Conservation (phyloP, 2,888 invertebrate species). For the Acleris emargana region DNA sequence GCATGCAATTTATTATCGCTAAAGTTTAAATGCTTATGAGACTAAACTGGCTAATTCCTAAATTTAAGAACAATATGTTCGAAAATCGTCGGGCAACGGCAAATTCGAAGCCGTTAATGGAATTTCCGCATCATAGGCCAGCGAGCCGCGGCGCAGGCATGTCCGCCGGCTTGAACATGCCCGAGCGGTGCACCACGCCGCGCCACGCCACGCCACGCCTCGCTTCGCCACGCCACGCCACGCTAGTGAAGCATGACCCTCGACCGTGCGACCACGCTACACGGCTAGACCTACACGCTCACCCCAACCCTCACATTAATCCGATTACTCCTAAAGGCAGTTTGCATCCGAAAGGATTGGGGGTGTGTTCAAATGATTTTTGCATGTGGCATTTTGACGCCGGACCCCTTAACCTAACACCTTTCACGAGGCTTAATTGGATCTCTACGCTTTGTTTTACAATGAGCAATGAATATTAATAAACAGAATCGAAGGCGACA, state of each 20-base stretch:
- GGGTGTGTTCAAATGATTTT: conserved; percentile 69
- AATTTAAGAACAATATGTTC: conserved; percentile 54
- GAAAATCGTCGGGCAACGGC: conserved; percentile 53
- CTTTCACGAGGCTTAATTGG: conserved; percentile 61
- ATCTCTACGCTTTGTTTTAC: conserved; percentile 64
- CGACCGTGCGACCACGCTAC: conserved; percentile 7
- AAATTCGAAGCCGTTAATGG: conserved; percentile 72
- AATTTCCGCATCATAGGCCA: conserved; percentile 67
- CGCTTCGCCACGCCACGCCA: conserved; percentile 38
- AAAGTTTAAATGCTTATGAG: too few species aligned
- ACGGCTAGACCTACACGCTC: conserved; percentile 29
- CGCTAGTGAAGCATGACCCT: conserved; percentile 29
- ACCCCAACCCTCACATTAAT: conserved; percentile 64
- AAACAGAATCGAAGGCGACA: conserved; percentile 56
- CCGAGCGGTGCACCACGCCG: conserved; percentile 45
- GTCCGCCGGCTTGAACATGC: conserved; percentile 18
- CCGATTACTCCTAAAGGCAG: conserved; percentile 71
- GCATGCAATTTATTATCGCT: too few species aligned
- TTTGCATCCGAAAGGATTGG: conserved; percentile 57
- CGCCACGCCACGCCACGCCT: conserved; percentile 37
- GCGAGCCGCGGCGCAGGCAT: conserved; percentile 42
- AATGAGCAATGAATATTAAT: conserved; percentile 78
- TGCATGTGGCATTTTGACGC: conserved; percentile 70
- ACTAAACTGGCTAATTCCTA: conserved; percentile 45
- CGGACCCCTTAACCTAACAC: conserved; percentile 60